These are phyloP conservation scores for Parelbella ahira DNA, from an alignment of 2,888 invertebrate genomes.

Conservation along the genomic window DNA sequence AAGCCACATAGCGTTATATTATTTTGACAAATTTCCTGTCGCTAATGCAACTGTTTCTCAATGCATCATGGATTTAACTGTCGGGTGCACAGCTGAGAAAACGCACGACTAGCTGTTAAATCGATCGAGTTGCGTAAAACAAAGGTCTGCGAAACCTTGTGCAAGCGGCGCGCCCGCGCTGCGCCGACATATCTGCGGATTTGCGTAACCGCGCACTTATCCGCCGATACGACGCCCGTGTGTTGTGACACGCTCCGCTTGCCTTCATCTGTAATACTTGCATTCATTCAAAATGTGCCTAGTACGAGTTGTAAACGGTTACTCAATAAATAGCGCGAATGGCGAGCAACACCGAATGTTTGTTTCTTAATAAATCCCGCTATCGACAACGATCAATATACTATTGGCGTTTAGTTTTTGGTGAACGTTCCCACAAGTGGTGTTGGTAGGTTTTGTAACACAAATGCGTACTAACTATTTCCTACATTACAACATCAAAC, in stretches of 20 bases:
- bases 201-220: slow-evolving; percentile 79
- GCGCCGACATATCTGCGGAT: slow-evolving; percentile 77
- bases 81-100: slow-evolving; percentile 69
- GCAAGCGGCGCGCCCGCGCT: slow-evolving; percentile 73
- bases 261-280: slow-evolving; percentile 52
- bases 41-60: slow-evolving; percentile 21
- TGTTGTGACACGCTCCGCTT: slow-evolving; percentile 72
- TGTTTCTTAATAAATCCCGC: slow-evolving; percentile 20
- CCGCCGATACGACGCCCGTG: slow-evolving; percentile 70
- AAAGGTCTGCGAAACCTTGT: slow-evolving; percentile 80
- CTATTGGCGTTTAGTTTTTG: slow-evolving; percentile 13
- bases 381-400: slow-evolving; percentile 25
- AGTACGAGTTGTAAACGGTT: slow-evolving; percentile 22
- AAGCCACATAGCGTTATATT: slow-evolving; percentile 7
- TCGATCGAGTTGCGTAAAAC: slow-evolving; percentile 80
- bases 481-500: slow-evolving; percentile 4
- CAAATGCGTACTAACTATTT: slow-evolving; percentile 2
- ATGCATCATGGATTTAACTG: slow-evolving; percentile 41
- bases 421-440: slow-evolving; percentile 1
- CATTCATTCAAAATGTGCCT: slow-evolving; percentile 31
- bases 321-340: slow-evolving; percentile 24
- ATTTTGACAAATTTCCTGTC: slow-evolving; percentile 31
- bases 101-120: slow-evolving; percentile 76
- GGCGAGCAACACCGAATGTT: slow-evolving; percentile 22
- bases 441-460: not conserved